phyloP scores from a whole-genome alignment of 2,888 invertebrate genomes.

The Serripes groenlandicus region DNA sequence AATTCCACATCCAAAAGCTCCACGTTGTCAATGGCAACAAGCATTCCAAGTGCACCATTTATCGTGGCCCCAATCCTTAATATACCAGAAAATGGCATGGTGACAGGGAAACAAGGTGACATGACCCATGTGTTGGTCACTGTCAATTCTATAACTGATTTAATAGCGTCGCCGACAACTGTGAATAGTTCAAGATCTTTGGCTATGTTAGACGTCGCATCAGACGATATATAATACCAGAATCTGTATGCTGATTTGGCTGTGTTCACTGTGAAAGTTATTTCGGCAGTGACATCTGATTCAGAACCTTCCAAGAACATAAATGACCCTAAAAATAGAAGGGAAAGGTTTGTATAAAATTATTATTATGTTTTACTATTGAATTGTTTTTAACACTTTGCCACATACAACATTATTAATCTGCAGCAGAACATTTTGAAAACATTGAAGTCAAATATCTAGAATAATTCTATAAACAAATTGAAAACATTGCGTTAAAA shows the following conservation, averaged over 20 bases:
- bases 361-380: too few species aligned
- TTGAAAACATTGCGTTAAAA: too few species aligned
- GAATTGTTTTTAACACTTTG: too few species aligned
- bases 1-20: background rate
- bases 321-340: background rate
- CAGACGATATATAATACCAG: background rate
- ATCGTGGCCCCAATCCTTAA: background rate
- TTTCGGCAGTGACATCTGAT: background rate
- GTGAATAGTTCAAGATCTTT: background rate
- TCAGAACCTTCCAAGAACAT: background rate
- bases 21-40: conserved; percentile 11
- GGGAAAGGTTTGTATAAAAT: too few species aligned
- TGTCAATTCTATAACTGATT: background rate
- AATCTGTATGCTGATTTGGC: conserved; percentile 1
- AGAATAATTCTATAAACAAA: too few species aligned
- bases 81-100: background rate
- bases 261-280: conserved; percentile 8
- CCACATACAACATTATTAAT: too few species aligned
- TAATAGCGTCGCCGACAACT: background rate
- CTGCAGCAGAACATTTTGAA: too few species aligned
- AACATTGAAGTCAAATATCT: too few species aligned
- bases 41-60: background rate
- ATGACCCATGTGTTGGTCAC: conserved; percentile 3
- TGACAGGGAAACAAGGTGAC: conserved; percentile 12
- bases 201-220: background rate